phyloP scores from a whole-genome alignment of 2,113 vertebrate species.

The Ophthalmolycus amberensis region DNA sequence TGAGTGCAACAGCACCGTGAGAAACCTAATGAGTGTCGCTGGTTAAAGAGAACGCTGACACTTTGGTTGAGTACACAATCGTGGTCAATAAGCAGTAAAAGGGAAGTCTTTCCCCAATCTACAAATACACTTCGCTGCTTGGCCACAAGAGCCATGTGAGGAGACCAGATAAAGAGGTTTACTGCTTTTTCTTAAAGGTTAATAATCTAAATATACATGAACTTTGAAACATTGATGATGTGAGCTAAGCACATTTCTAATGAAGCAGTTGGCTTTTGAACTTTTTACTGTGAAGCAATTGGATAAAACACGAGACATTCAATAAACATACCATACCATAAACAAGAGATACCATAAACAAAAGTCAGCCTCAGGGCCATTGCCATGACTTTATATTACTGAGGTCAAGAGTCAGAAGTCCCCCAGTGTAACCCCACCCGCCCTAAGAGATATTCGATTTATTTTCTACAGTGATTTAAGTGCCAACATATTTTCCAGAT shows the following conservation, averaged over 20 bases:
- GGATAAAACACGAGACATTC: neutral
- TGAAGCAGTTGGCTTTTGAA: neutral
- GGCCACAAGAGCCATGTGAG: constrained; percentile 41
- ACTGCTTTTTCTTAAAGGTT: neutral
- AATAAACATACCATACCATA: neutral
- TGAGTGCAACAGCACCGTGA: constrained; percentile 7
- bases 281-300: neutral
- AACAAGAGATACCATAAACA: neutral
- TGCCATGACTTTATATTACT: neutral
- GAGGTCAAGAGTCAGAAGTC: constrained; percentile 6
- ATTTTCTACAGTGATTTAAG: neutral
- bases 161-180: constrained; percentile 12
- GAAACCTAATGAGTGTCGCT: constrained; percentile 46
- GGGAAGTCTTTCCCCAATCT: constrained; percentile 44
- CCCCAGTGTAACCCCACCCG: neutral
- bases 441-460: neutral
- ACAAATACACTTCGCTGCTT: constrained; percentile 13
- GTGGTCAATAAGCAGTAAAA: constrained; percentile 33
- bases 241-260: neutral
- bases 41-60: constrained; percentile 16
- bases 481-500: neutral
- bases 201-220: neutral
- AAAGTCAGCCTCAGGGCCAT: neutral
- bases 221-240: neutral
- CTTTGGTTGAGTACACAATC: constrained; percentile 35